Evolutionary conservation across 2,797 vertebrate species (phyloP), one percentile per base, ranked within the genome.

Genomic region (Chanos chanos): DNA sequence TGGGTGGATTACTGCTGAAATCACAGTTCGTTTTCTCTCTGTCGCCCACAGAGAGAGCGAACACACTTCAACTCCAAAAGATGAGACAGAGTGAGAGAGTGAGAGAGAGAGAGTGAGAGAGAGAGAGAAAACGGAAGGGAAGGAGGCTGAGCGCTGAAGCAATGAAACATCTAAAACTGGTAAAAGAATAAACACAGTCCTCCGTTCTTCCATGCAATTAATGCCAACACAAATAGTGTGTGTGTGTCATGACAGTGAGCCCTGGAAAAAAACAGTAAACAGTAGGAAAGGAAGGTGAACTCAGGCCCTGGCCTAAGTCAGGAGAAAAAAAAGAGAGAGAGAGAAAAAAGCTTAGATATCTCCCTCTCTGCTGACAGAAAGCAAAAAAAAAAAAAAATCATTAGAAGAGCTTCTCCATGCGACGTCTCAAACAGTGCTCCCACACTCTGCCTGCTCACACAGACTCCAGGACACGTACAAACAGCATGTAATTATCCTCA

Each of bases 401-500:
- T 94, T 93, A 92, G 92, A 92, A 94, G 90, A 89, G 61, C 89
- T 91, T 91, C 89, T 88, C 85, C 85, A 83, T 86, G 86, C 85
- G 89, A 89, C 87, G 86, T 92, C 90, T 91, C 88, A 91, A 91
- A 90, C 87, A 86, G 85, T 87, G 83, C 71, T 67, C 79, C 79
- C 84, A 87, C 80, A 87, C 90, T 92, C 89, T 90, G 87, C 88
- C 89, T 88, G 88, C 81, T 37, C 86, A 81, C 82, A 87, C 88
- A 84, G 91, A 89, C 92, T 92, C 91, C 90, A 84, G 91, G 89
- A 93, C 90, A 89, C 90, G 89, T 91, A 91, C 92, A 94, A 96
- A 96, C 92, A 92, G 90, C 87, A 90, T 92, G 92, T 96, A 96
- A 96, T 98, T 96, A 97, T 94, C 92, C 91, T 75, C 77, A 76